A percentile compares a stretch with the other conserved stretches of the same genome.
Evolutionary conservation across 1,140 invertebrate genomes (phyloP).

Genomic region (Patella vulgata): DNA sequence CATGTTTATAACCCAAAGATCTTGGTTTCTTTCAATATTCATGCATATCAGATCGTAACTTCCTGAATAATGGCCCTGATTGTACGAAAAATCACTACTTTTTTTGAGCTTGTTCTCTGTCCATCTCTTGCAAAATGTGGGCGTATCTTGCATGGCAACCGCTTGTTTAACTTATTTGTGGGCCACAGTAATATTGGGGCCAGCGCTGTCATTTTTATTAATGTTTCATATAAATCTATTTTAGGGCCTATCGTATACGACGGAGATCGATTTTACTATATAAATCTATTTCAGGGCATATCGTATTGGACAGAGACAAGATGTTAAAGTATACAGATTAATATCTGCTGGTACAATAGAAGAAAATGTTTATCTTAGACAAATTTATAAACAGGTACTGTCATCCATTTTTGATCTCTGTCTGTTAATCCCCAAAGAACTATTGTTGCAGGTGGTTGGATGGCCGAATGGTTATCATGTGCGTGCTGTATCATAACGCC

Average conservation of each 20-base stretch:
- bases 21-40: too few relatives aligned
- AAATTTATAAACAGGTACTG: slow-evolving; percentile 76
- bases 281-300: slow-evolving; percentile 50
- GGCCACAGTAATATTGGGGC: background rate
- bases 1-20: too few relatives aligned
- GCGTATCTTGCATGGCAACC: too few relatives aligned
- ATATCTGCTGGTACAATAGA: slow-evolving; percentile 75
- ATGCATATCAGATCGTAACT: too few relatives aligned
- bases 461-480: too few relatives aligned
- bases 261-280: background rate
- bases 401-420: background rate
- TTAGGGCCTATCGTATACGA: background rate
- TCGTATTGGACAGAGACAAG: slow-evolving; percentile 67
- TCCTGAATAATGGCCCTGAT: too few relatives aligned
- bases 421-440: too few relatives aligned
- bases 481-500: too few relatives aligned
- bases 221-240: background rate
- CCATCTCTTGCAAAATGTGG: too few relatives aligned
- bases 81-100: too few relatives aligned
- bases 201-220: slow-evolving; percentile 1
- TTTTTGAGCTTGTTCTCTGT: too few relatives aligned
- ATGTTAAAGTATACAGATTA: slow-evolving; percentile 75
- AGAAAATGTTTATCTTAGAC: slow-evolving; percentile 80
- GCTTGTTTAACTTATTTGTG: background rate
- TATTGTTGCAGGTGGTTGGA: too few relatives aligned